phyloP scores from a whole-genome alignment of 2,113 vertebrate genomes.

The Seriola aureovittata region DNA sequence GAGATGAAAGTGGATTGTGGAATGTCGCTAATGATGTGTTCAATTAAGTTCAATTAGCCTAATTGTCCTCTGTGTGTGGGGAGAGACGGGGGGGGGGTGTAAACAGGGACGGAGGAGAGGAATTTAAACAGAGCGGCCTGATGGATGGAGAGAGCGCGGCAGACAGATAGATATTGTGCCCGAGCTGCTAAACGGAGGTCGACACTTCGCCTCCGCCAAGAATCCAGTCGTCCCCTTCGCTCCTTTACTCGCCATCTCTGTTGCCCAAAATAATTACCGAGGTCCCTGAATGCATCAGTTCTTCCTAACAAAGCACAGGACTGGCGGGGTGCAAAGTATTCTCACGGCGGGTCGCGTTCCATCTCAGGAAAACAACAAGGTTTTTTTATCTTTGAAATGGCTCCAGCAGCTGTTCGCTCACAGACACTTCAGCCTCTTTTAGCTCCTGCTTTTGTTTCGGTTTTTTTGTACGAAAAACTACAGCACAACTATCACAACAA shows the following conservation, averaged over 20 bases:
- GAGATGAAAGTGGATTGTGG: slow-evolving; percentile 52
- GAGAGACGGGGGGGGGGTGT: not conserved
- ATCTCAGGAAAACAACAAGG: slow-evolving; percentile 35
- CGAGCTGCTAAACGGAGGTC: slow-evolving; percentile 54
- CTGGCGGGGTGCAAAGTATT: slow-evolving; percentile 54
- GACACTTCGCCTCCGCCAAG: slow-evolving; percentile 64
- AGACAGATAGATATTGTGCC: slow-evolving; percentile 65
- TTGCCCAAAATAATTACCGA: slow-evolving; percentile 67
- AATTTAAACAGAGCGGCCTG: slow-evolving; percentile 29
- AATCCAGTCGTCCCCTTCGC: slow-evolving; percentile 44
- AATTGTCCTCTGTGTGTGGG: slow-evolving; percentile 69
- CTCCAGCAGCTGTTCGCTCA: not conserved
- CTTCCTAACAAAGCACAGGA: slow-evolving; percentile 56
- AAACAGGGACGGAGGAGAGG: slow-evolving; percentile 37
- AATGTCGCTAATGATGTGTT: slow-evolving; percentile 82
- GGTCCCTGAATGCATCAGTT: slow-evolving; percentile 68
- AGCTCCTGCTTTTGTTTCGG: not conserved
- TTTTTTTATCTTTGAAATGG: not conserved
- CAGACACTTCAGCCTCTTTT: too few relatives aligned
- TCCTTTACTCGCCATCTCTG: slow-evolving; percentile 36
- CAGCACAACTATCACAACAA: too few relatives aligned
- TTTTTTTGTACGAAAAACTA: not conserved
- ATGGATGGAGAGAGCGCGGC: slow-evolving; percentile 6
- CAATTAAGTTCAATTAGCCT: slow-evolving; percentile 81
- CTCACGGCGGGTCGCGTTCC: slow-evolving; percentile 45